A percentile compares a stretch with the other conserved stretches of the same genome.
Evolutionary conservation across 35 echinoderm and acorn worm species (phyloP).

Genomic region (Apostichopus japonicus): DNA sequence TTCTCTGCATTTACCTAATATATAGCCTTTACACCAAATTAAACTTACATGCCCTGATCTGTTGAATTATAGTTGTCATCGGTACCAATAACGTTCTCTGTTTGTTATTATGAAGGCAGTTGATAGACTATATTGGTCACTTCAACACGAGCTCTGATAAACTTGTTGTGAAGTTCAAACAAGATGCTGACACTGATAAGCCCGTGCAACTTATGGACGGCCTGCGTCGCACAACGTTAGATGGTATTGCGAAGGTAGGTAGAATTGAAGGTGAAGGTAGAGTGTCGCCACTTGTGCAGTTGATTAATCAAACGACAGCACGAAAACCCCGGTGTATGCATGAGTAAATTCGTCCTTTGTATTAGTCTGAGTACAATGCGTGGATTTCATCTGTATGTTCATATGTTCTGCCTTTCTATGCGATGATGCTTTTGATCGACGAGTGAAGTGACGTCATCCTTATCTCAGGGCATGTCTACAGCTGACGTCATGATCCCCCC

Average conservation of each 20-base stretch:
- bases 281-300: too few species aligned
- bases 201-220: background rate
- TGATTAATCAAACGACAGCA: too few species aligned
- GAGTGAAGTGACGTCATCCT: too few species aligned
- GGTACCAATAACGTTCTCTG: background rate
- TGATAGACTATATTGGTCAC: background rate
- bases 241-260: slow-evolving; percentile 5
- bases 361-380: background rate
- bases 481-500: too few species aligned
- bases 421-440: too few species aligned
- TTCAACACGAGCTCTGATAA: slow-evolving; percentile 26
- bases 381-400: background rate
- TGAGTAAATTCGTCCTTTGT: too few species aligned
- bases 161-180: background rate
- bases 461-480: too few species aligned
- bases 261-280: background rate
- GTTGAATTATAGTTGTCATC: background rate
- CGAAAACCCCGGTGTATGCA: too few species aligned
- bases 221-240: background rate
- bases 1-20: background rate
- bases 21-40: background rate
- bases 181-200: background rate
- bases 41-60: background rate
- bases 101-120: background rate
- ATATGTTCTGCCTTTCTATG: background rate